Conservation (phyloP, 2,113 vertebrate species). For the Galbula dea region DNA sequence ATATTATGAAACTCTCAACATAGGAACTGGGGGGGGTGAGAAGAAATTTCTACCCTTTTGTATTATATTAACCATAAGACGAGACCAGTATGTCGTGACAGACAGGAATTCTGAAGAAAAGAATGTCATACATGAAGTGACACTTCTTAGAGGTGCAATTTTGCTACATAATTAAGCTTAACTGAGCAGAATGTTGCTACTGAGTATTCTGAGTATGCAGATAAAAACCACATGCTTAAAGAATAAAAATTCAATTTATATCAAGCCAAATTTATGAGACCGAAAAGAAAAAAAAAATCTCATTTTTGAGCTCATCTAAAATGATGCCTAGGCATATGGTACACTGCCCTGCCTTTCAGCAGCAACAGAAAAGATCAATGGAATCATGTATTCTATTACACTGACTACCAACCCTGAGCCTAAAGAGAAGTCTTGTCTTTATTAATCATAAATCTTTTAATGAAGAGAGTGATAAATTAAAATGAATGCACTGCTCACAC, state of each 20-base stretch:
- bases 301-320: neutral
- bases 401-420: neutral
- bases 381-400: neutral
- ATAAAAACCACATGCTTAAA: neutral
- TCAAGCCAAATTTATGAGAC: neutral
- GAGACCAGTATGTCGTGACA: neutral
- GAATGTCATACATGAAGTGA: neutral
- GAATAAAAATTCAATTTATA: neutral
- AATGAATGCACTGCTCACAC: neutral
- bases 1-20: neutral
- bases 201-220: neutral
- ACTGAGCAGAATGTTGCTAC: neutral
- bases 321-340: neutral
- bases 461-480: neutral
- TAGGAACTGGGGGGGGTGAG: neutral
- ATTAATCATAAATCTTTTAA: slow-evolving; percentile 34
- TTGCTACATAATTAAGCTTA: neutral
- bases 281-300: neutral
- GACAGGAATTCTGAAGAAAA: neutral
- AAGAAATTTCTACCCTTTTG: neutral
- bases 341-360: neutral
- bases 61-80: neutral
- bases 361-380: neutral
- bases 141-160: neutral
- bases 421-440: neutral